A percentile compares a stretch with the other conserved stretches of the same genome.
These are phyloP conservation scores for Aphrophora alni DNA, from an alignment of 2,888 invertebrate species.

Conservation along the genomic window DNA sequence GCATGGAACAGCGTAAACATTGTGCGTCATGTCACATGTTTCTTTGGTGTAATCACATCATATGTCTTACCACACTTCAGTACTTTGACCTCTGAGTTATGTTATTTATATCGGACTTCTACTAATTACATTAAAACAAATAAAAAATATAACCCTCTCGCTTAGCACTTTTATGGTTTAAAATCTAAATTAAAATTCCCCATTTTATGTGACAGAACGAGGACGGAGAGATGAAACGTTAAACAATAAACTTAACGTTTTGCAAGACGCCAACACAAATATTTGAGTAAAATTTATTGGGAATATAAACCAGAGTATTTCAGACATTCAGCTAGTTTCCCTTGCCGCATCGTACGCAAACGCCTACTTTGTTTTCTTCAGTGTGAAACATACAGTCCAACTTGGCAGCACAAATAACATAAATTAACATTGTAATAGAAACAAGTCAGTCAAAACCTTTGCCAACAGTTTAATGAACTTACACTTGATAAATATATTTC, in stretches of 20 bases:
- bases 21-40: no score
- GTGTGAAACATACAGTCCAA: background rate
- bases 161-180: no score
- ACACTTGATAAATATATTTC: background rate
- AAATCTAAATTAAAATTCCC: background rate
- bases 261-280: background rate
- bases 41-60: no score
- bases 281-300: background rate
- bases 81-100: no score
- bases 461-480: background rate
- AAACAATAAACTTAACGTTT: background rate
- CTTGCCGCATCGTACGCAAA: background rate
- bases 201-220: background rate
- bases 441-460: background rate
- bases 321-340: background rate
- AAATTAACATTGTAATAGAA: background rate
- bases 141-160: no score
- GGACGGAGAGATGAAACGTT: background rate
- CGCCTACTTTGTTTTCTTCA: no score
- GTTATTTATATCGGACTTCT: no score
- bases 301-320: background rate
- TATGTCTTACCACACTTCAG: no score
- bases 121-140: no score
- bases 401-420: background rate
- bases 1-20: no score